phyloP scores from a whole-genome alignment of 1,140 invertebrate genomes.

The Drosophila takahashii region DNA sequence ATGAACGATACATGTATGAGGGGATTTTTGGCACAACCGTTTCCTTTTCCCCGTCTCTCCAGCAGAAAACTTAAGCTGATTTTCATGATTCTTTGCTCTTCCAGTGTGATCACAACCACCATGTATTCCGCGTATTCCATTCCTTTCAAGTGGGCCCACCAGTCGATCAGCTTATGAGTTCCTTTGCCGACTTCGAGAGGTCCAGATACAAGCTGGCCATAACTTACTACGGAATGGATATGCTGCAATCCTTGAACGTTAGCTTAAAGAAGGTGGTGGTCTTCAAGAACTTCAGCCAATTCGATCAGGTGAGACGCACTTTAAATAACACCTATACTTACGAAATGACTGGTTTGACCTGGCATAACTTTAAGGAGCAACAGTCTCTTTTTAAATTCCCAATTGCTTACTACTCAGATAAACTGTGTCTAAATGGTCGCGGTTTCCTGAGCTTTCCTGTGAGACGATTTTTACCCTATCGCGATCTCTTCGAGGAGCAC shows the following conservation, averaged over 20 bases:
- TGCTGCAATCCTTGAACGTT: neutral
- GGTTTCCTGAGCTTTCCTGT: slow-evolving; percentile 29
- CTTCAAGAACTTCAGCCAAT: slow-evolving; percentile 15
- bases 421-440: slow-evolving; percentile 39
- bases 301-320: neutral
- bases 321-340: neutral
- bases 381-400: slow-evolving; percentile 27
- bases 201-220: slow-evolving; percentile 41
- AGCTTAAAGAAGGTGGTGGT: neutral
- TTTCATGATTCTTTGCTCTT: slow-evolving; percentile 42
- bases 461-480: slow-evolving; percentile 48
- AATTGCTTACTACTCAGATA: slow-evolving; percentile 52
- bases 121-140: slow-evolving; percentile 62
- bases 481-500: slow-evolving; percentile 55
- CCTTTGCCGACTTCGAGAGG: slow-evolving; percentile 18
- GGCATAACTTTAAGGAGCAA: neutral
- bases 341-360: neutral
- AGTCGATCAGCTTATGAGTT: slow-evolving; percentile 1
- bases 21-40: slow-evolving; percentile 57
- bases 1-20: slow-evolving; percentile 55
- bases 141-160: slow-evolving; percentile 61
- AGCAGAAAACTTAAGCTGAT: slow-evolving; percentile 43
- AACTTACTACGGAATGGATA: neutral
- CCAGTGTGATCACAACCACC: slow-evolving; percentile 54
- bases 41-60: slow-evolving; percentile 18